Percentiles rank a stretch among this genome's conserved stretches.
Conservation (phyloP, 2,888 invertebrate genomes). For the Eupithecia subumbrata region DNA sequence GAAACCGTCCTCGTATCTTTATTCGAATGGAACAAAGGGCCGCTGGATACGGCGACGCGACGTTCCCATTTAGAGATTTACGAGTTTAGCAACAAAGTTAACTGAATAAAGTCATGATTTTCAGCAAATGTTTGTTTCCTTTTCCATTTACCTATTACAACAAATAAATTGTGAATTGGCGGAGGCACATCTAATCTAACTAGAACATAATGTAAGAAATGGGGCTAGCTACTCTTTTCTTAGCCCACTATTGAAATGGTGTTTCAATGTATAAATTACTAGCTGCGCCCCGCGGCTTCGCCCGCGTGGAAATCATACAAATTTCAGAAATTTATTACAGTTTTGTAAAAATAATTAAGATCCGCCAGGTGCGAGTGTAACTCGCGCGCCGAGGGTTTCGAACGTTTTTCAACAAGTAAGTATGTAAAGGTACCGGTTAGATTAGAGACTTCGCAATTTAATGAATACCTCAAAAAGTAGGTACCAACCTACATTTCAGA, state of each 20-base stretch:
- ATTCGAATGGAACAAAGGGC: constrained; percentile 78
- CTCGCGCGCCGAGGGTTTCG: too few relatives aligned
- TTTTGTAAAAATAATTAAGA: too few relatives aligned
- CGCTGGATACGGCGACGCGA: constrained; percentile 61
- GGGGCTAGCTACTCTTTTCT: neutral
- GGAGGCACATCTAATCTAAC: neutral
- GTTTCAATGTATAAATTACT: neutral
- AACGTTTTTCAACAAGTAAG: too few relatives aligned
- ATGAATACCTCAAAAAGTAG: too few relatives aligned
- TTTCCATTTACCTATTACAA: neutral
- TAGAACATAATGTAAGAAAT: neutral
- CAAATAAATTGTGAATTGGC: neutral
- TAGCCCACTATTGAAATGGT: neutral
- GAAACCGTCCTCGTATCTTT: constrained; percentile 78
- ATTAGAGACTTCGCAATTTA: too few relatives aligned
- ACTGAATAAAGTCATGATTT: constrained; percentile 50
- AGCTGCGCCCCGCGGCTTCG: too few relatives aligned
- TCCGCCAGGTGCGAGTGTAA: too few relatives aligned
- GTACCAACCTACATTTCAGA: too few relatives aligned
- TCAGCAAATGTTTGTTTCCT: constrained; percentile 3
- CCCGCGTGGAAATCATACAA: too few relatives aligned
- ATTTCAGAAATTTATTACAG: too few relatives aligned
- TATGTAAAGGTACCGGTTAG: too few relatives aligned
- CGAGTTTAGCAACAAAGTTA: constrained; percentile 49
- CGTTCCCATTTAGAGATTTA: constrained; percentile 74